Base-by-base conservation (phyloP, 1,140 invertebrate genomes). In the Maconellicoccus hirsutus region DNA sequence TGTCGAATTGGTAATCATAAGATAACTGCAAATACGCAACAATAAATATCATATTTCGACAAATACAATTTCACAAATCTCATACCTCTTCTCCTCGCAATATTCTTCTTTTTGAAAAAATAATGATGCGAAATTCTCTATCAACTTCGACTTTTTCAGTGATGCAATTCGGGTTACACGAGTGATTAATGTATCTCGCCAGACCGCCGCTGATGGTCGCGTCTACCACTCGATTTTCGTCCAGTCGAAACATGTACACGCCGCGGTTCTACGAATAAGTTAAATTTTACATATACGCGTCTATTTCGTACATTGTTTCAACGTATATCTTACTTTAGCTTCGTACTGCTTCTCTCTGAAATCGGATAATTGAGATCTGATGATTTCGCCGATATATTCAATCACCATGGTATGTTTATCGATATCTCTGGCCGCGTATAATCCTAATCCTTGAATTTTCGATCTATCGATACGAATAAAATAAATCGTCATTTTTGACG, bases 381-480 rank as follows among this genome's bases (percentile, higher is more conserved):
- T 99, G 14, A 99, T 88, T 81, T 99, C 95, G 1, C 98, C 98
- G 75, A 98, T 98, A 80, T 99, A 99, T 80, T 99, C 98, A 74
- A 99, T 99, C 39, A 99, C 94, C 96, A 99, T 99, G 0, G 96
- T 98, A 81, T 98, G 94, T 80, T 96, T 98, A 78, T 99, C 96
- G 72, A 99, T 83, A 81, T 99, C 97, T 39, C 93, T 83, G 0
- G 96, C 94, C 27, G 98, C 96, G 82, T 97, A 99, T 71, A 99
- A 81, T 12, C 98, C 98, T 23, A 99, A 80, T 0, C 98, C 97
- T 83, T 97, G 90, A 75, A 94, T 73, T 80, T 94, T 94, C 0
- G 91, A 93, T 73, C 91, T 89, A 76, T 33, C n/a, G 33, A 38
- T 6, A 73, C 81, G 80, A 76, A 74, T 72, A 78, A 77, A n/a